Evolutionary conservation across 2,113 vertebrate species (phyloP).

Genomic region (Cranoglanis bouderius): DNA sequence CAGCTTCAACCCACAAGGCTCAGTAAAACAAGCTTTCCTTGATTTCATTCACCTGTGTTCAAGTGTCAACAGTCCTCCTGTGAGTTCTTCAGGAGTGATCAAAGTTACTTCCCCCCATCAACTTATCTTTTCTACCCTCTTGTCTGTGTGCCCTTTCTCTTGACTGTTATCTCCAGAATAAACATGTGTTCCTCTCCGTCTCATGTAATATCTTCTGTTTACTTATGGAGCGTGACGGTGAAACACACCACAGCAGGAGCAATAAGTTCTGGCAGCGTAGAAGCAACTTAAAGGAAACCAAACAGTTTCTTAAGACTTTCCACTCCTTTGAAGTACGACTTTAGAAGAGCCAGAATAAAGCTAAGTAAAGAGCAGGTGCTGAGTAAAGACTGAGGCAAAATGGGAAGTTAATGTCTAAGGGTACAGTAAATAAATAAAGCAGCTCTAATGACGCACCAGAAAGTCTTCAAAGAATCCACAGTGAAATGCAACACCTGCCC

Average conservation of each 20-base stretch:
- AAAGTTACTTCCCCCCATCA: constrained; percentile 50
- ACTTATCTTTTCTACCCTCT: constrained; percentile 63
- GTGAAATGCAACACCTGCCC: constrained; percentile 59
- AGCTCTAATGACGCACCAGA: constrained; percentile 29
- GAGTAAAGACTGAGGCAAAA: constrained; percentile 37
- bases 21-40: constrained; percentile 11
- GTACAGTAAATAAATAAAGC: constrained; percentile 50
- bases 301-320: constrained; percentile 49
- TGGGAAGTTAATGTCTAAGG: constrained; percentile 50
- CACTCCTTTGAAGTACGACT: constrained; percentile 56
- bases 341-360: constrained; percentile 41
- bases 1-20: constrained; percentile 17
- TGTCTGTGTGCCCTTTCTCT: constrained; percentile 53
- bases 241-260: constrained; percentile 56
- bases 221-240: constrained; percentile 48
- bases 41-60: constrained; percentile 4
- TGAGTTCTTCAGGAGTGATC: constrained; percentile 16
- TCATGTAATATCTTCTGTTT: constrained; percentile 46
- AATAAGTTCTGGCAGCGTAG: constrained; percentile 48
- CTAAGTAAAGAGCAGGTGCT: constrained; percentile 64
- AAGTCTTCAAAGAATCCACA: constrained; percentile 27
- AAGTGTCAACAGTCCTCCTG: neutral
- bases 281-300: constrained; percentile 57
- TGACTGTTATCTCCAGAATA: constrained; percentile 59
- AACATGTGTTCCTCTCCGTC: constrained; percentile 38